phyloP scores from a whole-genome alignment of 2,113 vertebrate genomes.

The Dinomys branickii region DNA sequence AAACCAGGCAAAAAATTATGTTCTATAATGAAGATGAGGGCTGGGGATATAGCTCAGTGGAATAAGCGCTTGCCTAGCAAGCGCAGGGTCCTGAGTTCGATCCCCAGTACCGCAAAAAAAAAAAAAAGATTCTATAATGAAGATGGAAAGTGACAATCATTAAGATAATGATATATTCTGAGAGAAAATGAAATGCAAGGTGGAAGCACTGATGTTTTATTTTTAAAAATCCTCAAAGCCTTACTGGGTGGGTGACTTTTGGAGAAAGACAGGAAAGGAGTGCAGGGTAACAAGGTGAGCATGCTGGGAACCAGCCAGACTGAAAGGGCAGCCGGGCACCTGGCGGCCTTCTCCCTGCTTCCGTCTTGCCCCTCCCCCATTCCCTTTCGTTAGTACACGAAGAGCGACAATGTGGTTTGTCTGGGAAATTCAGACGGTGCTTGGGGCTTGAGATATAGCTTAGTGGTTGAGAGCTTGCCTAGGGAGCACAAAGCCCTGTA shows the following conservation, averaged over 20 bases:
- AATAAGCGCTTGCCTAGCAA: too few species aligned
- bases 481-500: too few species aligned
- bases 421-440: not conserved
- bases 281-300: too few species aligned
- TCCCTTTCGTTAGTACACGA: too few species aligned
- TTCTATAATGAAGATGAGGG: too few species aligned
- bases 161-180: not conserved
- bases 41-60: too few species aligned
- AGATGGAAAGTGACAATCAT: not conserved
- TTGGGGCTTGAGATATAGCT: not conserved
- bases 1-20: too few species aligned
- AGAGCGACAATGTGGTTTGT: not conserved
- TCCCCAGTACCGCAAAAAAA: too few species aligned
- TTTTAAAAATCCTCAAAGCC: not conserved
- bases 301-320: rapidly evolving
- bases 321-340: rapidly evolving
- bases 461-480: too few species aligned
- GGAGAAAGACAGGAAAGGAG: not conserved
- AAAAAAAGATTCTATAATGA: not conserved
- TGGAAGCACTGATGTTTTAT: not conserved
- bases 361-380: not conserved
- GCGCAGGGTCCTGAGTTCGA: too few species aligned
- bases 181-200: not conserved
- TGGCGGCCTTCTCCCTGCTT: rapidly evolving
- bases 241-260: not conserved